These are phyloP conservation scores for Leptosomus discolor DNA, from an alignment of 2,113 vertebrate species.

Conservation along the genomic window DNA sequence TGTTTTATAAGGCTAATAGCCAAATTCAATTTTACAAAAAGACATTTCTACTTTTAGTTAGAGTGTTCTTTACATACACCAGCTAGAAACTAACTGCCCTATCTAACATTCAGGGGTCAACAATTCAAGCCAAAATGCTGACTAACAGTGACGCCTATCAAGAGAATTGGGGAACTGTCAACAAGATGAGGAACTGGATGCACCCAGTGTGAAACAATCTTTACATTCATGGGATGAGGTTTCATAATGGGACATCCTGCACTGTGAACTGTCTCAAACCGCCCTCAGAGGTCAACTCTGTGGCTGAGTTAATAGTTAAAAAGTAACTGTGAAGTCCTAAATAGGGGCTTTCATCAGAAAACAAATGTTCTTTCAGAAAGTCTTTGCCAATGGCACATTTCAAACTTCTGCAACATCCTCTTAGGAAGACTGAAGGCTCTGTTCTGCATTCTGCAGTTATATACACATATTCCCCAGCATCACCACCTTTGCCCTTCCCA, in stretches of 20 bases:
- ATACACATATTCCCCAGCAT: neutral
- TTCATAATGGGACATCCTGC: neutral
- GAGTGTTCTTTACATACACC: neutral
- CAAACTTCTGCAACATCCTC: conserved; percentile 8
- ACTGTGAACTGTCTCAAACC: neutral
- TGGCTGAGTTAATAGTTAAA: neutral
- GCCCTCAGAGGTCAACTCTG: neutral
- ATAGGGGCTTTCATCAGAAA: conserved; percentile 26
- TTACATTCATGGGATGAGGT: conserved; percentile 7
- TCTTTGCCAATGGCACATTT: neutral
- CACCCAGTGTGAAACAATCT: neutral
- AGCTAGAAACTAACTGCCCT: neutral
- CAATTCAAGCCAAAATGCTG: neutral
- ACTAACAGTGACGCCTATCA: neutral
- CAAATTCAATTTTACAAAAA: neutral
- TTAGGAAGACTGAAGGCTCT: neutral
- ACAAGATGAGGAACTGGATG: neutral
- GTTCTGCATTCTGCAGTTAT: neutral
- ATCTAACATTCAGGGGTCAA: neutral
- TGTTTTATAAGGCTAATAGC: neutral
- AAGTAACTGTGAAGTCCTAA: neutral
- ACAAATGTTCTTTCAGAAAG: conserved; percentile 35
- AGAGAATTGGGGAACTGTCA: neutral
- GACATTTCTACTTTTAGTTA: neutral
- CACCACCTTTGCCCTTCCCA: neutral